Base-by-base conservation (phyloP, 2,797 vertebrate species). In the Gallinago stenura region DNA sequence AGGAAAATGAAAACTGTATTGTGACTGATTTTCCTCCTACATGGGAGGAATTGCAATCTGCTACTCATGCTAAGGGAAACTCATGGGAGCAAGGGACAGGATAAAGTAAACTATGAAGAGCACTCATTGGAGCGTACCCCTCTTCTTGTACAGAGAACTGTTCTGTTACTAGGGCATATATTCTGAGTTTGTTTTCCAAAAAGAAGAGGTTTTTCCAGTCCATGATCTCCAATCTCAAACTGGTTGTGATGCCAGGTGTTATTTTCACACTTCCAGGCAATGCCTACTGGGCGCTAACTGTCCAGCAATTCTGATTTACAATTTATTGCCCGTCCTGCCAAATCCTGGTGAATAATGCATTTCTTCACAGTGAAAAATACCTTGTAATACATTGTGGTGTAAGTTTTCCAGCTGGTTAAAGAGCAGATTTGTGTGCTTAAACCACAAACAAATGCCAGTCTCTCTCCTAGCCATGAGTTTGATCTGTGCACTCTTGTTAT, bases 271-370 rank as follows among this genome's bases (percentile, higher is more conserved):
- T 56, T 65, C 3, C 30, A 79, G 66, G 54, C 70, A 3, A 15
- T 30, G 31, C 62, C 61, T 53, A 14, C 61, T 78, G 70, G 25
- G 35, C 60, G 30, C 81, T 82, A 65, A 60, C 70, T 65, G 66
- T 51, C 84, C 57, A 41, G 48, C 18, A 51, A 12, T 33, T 75
- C 35, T 57, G 19, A 37, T 31, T 7, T 43, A 56, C 56, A 51
- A 14, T 39, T 75, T 24, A 51, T 60, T 73, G 41, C 8, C 51
- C 37, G 6, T 30, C 12, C 15, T 87, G 37, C n/a, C 18, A 31
- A 60, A 6, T 8, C 17, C 1, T 13, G 20, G 31, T 53, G 28
- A 89, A 81, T 19, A 56, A 24, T 6, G 17, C 0, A 0, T 58
- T 77, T 58, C 14, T 30, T 69, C 46, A 28, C 1, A 0, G 25